Conservation (phyloP, 2,113 vertebrate species). For the Gobius niger region DNA sequence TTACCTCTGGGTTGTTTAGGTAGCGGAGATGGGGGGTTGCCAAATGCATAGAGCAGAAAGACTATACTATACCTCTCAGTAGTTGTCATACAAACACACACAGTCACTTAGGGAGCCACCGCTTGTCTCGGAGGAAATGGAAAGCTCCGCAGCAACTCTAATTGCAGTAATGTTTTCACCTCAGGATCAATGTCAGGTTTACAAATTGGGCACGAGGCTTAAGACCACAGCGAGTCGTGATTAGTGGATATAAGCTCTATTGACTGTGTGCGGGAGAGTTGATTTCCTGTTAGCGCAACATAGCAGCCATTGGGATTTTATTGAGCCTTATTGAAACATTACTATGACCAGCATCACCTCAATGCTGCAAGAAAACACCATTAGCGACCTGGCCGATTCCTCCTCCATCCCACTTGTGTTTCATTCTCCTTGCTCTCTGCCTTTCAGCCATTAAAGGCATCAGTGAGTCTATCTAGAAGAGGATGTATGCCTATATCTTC, state of each 20-base stretch:
- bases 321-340: constrained; percentile 12
- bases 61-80: constrained; percentile 24
- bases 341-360: constrained; percentile 5
- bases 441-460: neutral
- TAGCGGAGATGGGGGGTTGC: constrained; percentile 11
- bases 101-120: constrained; percentile 5
- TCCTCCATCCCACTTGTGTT: constrained; percentile 51
- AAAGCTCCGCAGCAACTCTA: constrained; percentile 1
- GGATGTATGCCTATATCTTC: constrained; percentile 16
- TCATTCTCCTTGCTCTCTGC: constrained; percentile 47
- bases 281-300: constrained; percentile 13
- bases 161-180: constrained; percentile 5
- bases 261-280: constrained; percentile 11
- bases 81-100: constrained; percentile 4
- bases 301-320: constrained; percentile 9
- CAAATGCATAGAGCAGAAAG: constrained; percentile 5
- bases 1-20: neutral
- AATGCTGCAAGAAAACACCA: constrained; percentile 35
- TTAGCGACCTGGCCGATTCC: constrained; percentile 26
- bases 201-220: neutral
- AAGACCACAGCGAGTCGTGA: neutral
- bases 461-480: constrained; percentile 7
- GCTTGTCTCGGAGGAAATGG: neutral
- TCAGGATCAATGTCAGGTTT: constrained; percentile 3
- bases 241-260: neutral